Base-by-base conservation (phyloP, 2,113 vertebrate species). In the Odobenus rosmarus region DNA sequence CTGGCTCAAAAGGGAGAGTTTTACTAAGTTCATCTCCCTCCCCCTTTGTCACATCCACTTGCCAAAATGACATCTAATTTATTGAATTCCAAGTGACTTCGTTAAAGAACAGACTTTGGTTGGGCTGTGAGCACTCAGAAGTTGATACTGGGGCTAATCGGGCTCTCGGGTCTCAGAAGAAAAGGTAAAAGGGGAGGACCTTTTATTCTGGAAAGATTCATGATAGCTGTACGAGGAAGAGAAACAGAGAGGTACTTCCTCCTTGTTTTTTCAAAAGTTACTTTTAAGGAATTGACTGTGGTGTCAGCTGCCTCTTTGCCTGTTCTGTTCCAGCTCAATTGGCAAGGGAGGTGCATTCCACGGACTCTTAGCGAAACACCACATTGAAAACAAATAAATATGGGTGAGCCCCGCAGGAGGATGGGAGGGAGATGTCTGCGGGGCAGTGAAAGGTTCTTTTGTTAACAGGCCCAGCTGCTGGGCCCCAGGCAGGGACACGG, bases 71-170 rank as follows among this genome's bases (percentile, higher is more conserved):
- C 62, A 55, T 57, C 80, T 88, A 4, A 4, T 46, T 84, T 93
- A 26, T 5, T 59, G 36, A 33, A 57, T 91, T 64, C 62, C 51
- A 57, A 8, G 21, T 9, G 15, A 9, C 2, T 21, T 1, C 31
- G 3, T 7, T 1, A 5, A 33, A 77, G 39, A 13, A 4, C 31
- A 1, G 4, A 18, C 49, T 8, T 7, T 8, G 0, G 4, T 31
- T 53, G 57, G 71, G 67, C 33, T 13, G 36, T 16, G 12, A 49
- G 79, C 16, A 13, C 21, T 80, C 69, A 42, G 82, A 21, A 90
- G 4, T 5, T 31, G 55, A n/a, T n/a, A 7, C 1, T 7, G 93
- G 18, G 31, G 31, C 49, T 39, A 1, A 23, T 2, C 0, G 4
- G 2, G 80, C 21, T 7, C 14, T 33, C 1, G 9, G 51, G 33